Evolutionary conservation across 1,140 invertebrate species (phyloP).

Genomic region (Matsumurasca onukii): DNA sequence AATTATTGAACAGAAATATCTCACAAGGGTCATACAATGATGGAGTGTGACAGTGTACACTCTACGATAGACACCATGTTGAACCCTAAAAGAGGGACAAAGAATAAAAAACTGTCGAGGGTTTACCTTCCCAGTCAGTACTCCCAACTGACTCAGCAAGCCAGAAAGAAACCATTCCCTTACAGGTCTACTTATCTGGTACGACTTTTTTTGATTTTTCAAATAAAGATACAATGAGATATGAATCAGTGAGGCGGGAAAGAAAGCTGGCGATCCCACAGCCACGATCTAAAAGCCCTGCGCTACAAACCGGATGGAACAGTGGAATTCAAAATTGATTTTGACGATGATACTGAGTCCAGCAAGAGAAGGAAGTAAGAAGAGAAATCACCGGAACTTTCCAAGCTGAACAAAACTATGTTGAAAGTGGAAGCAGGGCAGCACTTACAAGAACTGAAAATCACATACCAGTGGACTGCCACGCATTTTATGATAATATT

Average conservation of each 20-base stretch:
- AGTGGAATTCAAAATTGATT: slow-evolving; percentile 21
- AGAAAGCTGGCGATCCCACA: slow-evolving; percentile 31
- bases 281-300: slow-evolving; percentile 28
- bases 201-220: slow-evolving; percentile 36
- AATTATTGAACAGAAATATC: slow-evolving; percentile 44
- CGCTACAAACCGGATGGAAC: slow-evolving; percentile 24
- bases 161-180: slow-evolving; percentile 32
- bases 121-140: slow-evolving; percentile 23
- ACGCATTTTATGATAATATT: too few species aligned
- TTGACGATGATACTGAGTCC: slow-evolving; percentile 19
- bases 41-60: slow-evolving; percentile 45
- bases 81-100: slow-evolving; percentile 27
- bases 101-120: slow-evolving; percentile 27
- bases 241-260: slow-evolving; percentile 32
- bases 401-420: too few species aligned
- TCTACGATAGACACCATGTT: slow-evolving; percentile 26
- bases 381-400: too few species aligned
- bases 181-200: slow-evolving; percentile 34
- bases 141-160: slow-evolving; percentile 13
- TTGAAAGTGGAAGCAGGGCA: too few species aligned
- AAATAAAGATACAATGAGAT: slow-evolving; percentile 4
- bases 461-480: too few species aligned
- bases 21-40: slow-evolving; percentile 46
- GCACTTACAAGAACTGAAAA: too few species aligned
- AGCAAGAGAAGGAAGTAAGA: too few species aligned